phyloP scores from a whole-genome alignment of 2,113 vertebrate genomes.

The Epinephelus cyanopodus region DNA sequence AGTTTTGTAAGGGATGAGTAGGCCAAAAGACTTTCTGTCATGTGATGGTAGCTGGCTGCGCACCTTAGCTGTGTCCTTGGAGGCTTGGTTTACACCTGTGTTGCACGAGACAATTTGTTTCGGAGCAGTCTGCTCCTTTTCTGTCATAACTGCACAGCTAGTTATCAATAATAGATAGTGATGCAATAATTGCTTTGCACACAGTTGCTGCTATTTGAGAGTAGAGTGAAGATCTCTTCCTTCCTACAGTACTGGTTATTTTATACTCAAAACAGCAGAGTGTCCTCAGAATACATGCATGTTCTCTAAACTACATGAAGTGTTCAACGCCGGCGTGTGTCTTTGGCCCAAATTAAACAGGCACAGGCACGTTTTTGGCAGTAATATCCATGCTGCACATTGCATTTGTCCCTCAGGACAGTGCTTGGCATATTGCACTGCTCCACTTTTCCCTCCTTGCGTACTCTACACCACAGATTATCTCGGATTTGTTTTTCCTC shows the following conservation, averaged over 20 bases:
- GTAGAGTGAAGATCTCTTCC: not conserved
- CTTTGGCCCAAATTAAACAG: slow-evolving; percentile 45
- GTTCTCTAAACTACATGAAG: slow-evolving; percentile 27
- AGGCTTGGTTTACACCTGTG: not conserved
- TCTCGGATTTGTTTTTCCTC: slow-evolving; percentile 23
- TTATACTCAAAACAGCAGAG: not conserved
- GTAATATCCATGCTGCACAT: slow-evolving; percentile 37
- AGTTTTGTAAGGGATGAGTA: not conserved
- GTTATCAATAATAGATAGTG: not conserved
- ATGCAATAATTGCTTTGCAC: not conserved
- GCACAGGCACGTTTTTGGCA: slow-evolving; percentile 47
- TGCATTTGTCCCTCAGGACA: slow-evolving; percentile 63
- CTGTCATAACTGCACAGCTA: not conserved
- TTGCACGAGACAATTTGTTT: slow-evolving; percentile 1
- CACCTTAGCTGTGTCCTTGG: not conserved
- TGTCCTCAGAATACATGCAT: slow-evolving; percentile 14
- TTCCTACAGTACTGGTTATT: not conserved
- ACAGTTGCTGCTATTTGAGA: not conserved
- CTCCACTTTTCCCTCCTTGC: slow-evolving; percentile 50
- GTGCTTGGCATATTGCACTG: slow-evolving; percentile 56
- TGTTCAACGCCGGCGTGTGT: slow-evolving; percentile 24
- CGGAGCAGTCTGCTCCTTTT: slow-evolving; percentile 4
- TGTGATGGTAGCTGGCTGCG: not conserved
- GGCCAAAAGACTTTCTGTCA: not conserved
- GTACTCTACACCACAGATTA: slow-evolving; percentile 16